phyloP scores from a whole-genome alignment of 2,888 invertebrate genomes.

The Nephrotoma flavescens region DNA sequence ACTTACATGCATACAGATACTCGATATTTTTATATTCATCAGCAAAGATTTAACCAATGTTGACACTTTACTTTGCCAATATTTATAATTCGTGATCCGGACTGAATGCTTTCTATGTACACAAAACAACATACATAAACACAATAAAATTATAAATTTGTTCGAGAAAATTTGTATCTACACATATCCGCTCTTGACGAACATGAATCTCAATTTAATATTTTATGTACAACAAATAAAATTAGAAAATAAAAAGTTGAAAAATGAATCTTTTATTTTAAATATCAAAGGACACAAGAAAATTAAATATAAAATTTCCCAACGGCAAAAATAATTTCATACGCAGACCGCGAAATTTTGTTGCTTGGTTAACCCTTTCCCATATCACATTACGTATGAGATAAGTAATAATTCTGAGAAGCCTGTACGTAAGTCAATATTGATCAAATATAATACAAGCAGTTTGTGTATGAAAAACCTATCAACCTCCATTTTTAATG shows the following conservation, averaged over 20 bases:
- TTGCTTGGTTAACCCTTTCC: background rate
- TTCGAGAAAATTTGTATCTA: background rate
- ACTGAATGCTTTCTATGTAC: constrained; percentile 11
- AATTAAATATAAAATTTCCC: background rate
- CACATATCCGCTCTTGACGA: background rate
- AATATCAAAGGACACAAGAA: background rate
- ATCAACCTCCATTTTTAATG: background rate
- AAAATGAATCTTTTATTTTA: background rate
- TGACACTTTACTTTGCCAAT: constrained; percentile 15
- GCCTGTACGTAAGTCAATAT: background rate
- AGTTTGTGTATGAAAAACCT: background rate
- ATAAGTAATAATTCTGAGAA: background rate
- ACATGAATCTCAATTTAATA: background rate
- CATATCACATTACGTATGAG: background rate
- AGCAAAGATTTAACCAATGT: constrained; percentile 12
- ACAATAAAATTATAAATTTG: background rate
- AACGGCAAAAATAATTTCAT: background rate
- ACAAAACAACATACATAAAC: constrained; percentile 6
- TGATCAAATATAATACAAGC: background rate
- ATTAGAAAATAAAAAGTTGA: background rate
- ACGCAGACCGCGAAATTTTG: background rate
- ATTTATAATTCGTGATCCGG: constrained; percentile 16
- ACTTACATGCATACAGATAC: background rate
- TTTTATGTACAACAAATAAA: background rate
- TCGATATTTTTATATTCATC: constrained; percentile 9